A percentile compares a stretch with the other conserved stretches of the same genome.
These are phyloP conservation scores for Drosophila mayaguana DNA, from an alignment of 2,888 invertebrate genomes.

Conservation along the genomic window DNA sequence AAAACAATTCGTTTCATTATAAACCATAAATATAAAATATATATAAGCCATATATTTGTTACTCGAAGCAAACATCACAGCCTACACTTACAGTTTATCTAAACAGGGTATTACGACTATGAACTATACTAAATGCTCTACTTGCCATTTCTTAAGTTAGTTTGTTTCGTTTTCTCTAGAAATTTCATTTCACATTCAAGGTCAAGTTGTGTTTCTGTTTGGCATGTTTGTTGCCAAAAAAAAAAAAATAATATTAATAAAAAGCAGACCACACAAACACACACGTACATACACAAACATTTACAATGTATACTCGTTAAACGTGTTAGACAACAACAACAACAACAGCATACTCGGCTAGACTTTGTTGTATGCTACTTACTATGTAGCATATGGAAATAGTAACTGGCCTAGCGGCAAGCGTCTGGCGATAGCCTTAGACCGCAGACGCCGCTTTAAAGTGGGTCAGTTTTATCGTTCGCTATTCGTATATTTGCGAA, in stretches of 20 bases:
- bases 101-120: slow-evolving; percentile 10
- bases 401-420: slow-evolving; percentile 59
- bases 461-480: slow-evolving; percentile 78
- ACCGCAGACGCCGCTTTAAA: slow-evolving; percentile 47
- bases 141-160: slow-evolving; percentile 12
- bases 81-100: background rate
- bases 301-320: background rate
- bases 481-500: slow-evolving; percentile 31
- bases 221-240: slow-evolving; percentile 41
- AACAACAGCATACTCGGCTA: background rate
- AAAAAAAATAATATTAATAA: no score
- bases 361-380: background rate
- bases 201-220: slow-evolving; percentile 45
- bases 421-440: slow-evolving; percentile 46
- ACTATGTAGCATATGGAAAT: slow-evolving; percentile 15
- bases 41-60: no score
- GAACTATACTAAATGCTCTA: slow-evolving; percentile 9
- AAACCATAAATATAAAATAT: no score
- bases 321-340: slow-evolving; percentile 30
- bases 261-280: slow-evolving; percentile 4
- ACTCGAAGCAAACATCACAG: background rate
- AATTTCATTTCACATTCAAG: slow-evolving; percentile 71
- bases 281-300: background rate
- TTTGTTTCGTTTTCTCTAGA: slow-evolving; percentile 40
- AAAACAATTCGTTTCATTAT: no score